Percentiles rank a stretch among this genome's conserved stretches.
phyloP scores from a whole-genome alignment of 2,113 vertebrate genomes.

The Numenius arquata region DNA sequence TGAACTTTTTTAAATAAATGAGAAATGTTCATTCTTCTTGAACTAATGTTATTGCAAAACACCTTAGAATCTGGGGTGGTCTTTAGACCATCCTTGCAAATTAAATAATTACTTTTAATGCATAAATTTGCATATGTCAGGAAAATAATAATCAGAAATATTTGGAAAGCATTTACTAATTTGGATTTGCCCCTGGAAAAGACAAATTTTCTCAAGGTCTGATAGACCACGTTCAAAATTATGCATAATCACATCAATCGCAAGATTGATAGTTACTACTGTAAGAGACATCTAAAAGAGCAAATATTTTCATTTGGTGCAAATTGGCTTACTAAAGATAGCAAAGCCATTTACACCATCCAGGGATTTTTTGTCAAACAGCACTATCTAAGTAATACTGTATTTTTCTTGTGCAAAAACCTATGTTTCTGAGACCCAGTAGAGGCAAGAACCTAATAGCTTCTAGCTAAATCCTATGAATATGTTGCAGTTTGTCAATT shows the following conservation, averaged over 20 bases:
- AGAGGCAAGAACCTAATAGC: background rate
- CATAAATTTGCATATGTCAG: background rate
- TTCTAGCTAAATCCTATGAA: background rate
- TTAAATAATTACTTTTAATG: background rate
- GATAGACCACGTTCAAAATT: background rate
- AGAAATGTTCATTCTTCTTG: background rate
- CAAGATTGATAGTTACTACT: background rate
- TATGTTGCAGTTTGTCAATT: background rate
- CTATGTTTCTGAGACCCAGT: background rate
- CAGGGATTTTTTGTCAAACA: background rate
- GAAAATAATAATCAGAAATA: background rate
- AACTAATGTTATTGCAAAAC: background rate
- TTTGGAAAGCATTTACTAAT: background rate
- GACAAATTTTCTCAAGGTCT: background rate
- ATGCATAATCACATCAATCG: background rate
- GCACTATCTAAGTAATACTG: background rate
- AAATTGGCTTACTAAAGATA: background rate
- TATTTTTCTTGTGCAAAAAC: background rate
- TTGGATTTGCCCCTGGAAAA: background rate
- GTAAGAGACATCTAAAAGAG: background rate
- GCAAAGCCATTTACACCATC: background rate
- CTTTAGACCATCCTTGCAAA: background rate
- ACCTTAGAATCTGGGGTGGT: background rate
- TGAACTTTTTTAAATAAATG: background rate
- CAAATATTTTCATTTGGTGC: background rate